Evolutionary conservation across 2,797 vertebrate species (phyloP), one percentile per base, ranked within the genome.

Genomic region (Chelmon rostratus): DNA sequence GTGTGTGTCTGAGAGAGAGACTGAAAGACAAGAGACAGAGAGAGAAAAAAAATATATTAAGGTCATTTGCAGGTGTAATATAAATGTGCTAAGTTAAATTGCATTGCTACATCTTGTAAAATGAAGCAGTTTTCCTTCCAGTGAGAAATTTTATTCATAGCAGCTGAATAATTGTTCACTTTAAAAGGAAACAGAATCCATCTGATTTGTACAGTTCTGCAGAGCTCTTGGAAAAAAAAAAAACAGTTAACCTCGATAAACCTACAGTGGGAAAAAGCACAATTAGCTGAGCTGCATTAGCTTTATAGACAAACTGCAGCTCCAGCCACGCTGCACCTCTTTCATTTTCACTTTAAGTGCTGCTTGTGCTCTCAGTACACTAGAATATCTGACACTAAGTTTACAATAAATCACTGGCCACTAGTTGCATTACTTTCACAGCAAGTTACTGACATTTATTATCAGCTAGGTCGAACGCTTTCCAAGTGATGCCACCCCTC

Each of bases 291-390:
- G 38, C 28, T 68, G 50, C 15, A 38, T 23, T 33, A 40, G 50
- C 15, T 38, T 23, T 33, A 40, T 6, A 13, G 37, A 42, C 33
- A 15, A 15, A 49, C 31, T 37, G 23, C 18, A 69, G 47, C 54
- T 69, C 23, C 7, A 23, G 4, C 57, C 52, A 33, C 46, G 64
- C 13, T 40, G 40, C 38, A 64, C 18, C 25, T 38, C 52, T 66
- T 67, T 65, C 40, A 46, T 77, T 61, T 59, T 35, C 62, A 71
- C 50, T 79, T 44, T 79, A 42, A 37, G 21, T 31, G 25, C 28
- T 31, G 3, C 6, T 50, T 4, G 12, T 12, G 44, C 44, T 47
- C 18, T 46, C 44, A 19, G 15, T n/a, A 49, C 10, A 53, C 5
- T 53, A 7, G 31, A 31, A 33, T 15, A 28, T 28, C 8, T 12